A percentile compares a stretch with the other conserved stretches of the same genome.
phyloP scores from a whole-genome alignment of 2,888 invertebrate species.

The Lacanobia oleracea region DNA sequence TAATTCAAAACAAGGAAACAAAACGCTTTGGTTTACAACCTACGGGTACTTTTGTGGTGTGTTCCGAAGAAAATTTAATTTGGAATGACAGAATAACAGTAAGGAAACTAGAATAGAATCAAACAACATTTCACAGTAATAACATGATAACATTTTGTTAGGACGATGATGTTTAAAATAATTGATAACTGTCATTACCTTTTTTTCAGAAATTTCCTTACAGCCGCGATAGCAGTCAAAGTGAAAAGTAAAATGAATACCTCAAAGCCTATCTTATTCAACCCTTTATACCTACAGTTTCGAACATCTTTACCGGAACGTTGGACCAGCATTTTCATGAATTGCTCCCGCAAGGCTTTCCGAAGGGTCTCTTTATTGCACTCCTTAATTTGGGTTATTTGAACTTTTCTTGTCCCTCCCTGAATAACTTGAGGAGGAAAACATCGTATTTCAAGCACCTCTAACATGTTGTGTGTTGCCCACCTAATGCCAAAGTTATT shows the following conservation, averaged over 20 bases:
- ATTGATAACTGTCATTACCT: constrained; percentile 20
- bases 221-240: constrained; percentile 24
- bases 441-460: constrained; percentile 75
- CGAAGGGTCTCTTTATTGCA: constrained; percentile 84
- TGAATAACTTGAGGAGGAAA: constrained; percentile 76
- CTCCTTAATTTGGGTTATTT: constrained; percentile 86
- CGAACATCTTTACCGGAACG: constrained; percentile 79
- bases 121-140: not conserved
- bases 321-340: constrained; percentile 83
- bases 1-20: constrained; percentile 29
- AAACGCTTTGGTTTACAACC: constrained; percentile 11
- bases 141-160: not conserved
- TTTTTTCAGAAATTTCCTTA: constrained; percentile 11
- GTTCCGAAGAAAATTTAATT: constrained; percentile 1
- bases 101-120: not conserved
- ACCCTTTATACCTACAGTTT: constrained; percentile 77
- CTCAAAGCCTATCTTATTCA: constrained; percentile 71
- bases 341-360: constrained; percentile 84
- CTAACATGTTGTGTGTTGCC: constrained; percentile 66
- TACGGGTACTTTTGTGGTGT: not conserved
- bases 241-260: constrained; percentile 66
- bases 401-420: constrained; percentile 82
- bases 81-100: not conserved
- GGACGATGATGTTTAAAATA: constrained; percentile 8
- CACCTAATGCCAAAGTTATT: constrained; percentile 72